Evolutionary conservation across 1,140 invertebrate genomes (phyloP).

Genomic region (Neuroterus valhalla): DNA sequence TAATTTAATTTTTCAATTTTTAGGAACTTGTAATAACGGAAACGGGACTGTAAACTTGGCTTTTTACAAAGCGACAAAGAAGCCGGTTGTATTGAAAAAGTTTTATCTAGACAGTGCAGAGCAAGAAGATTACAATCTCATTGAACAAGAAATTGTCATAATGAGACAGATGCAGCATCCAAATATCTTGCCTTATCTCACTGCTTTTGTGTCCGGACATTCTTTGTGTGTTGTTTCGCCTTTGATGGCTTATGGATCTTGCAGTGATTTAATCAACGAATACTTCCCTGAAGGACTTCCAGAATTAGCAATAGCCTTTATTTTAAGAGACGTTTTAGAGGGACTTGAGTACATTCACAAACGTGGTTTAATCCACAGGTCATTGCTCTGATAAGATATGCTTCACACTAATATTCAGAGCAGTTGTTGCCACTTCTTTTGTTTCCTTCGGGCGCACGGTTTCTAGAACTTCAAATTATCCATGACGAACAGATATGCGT

Average conservation of each 20-base stretch:
- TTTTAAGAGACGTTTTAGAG: conserved; percentile 85
- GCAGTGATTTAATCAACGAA: conserved; percentile 84
- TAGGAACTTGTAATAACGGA: conserved; percentile 81
- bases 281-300: conserved; percentile 87
- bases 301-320: conserved; percentile 86
- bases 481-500: too few species aligned
- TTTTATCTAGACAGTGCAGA: conserved; percentile 83
- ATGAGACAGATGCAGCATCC: conserved; percentile 86
- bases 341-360: conserved; percentile 90
- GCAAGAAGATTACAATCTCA: conserved; percentile 79
- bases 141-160: conserved; percentile 86
- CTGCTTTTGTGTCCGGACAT: conserved; percentile 83
- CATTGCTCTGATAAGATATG: too few species aligned
- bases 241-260: conserved; percentile 88
- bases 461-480: too few species aligned
- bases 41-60: conserved; percentile 79
- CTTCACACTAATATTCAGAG: too few species aligned
- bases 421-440: too few species aligned
- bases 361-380: conserved; percentile 91
- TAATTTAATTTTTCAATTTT: conserved; percentile 66
- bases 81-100: conserved; percentile 84
- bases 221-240: conserved; percentile 88
- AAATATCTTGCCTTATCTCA: conserved; percentile 84
- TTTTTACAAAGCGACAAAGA: conserved; percentile 80
- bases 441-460: too few species aligned